phyloP scores from a whole-genome alignment of 2,797 vertebrate species.

The Phyllotis vaccarum region DNA sequence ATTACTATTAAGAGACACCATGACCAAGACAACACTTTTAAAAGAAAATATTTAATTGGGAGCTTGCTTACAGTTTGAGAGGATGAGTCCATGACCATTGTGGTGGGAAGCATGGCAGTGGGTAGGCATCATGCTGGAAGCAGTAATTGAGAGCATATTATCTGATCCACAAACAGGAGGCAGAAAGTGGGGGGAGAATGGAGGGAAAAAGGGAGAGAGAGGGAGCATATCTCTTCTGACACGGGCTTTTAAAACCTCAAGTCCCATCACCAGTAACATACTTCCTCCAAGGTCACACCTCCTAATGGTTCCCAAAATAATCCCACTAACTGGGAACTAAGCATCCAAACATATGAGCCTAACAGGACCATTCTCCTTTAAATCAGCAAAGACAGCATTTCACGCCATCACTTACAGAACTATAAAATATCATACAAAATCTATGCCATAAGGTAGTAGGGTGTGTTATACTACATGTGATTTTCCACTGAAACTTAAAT shows the following conservation, averaged over 20 bases:
- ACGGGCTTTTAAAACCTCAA: not conserved
- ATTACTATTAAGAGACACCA: not conserved
- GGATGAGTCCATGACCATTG: not conserved
- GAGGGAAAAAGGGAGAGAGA: not conserved
- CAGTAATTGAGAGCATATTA: not conserved
- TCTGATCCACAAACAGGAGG: not conserved
- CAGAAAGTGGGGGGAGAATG: not conserved
- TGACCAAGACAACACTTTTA: not conserved
- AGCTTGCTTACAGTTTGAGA: not conserved
- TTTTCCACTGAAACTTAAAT: not conserved
- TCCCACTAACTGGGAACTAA: not conserved
- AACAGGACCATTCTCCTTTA: not conserved
- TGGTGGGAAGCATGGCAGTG: not conserved
- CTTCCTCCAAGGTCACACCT: not conserved
- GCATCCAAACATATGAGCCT: not conserved
- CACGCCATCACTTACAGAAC: not conserved
- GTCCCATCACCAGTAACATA: not conserved
- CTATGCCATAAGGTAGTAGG: not conserved
- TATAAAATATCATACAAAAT: not conserved
- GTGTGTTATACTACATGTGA: not conserved
- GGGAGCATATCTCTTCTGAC: not conserved
- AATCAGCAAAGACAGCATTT: not conserved
- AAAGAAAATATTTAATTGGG: not conserved
- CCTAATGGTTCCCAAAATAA: not conserved
- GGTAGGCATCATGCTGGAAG: not conserved